These are phyloP conservation scores for Steinernema khuongi DNA, from an alignment of 1,140 invertebrate species.

Conservation along the genomic window DNA sequence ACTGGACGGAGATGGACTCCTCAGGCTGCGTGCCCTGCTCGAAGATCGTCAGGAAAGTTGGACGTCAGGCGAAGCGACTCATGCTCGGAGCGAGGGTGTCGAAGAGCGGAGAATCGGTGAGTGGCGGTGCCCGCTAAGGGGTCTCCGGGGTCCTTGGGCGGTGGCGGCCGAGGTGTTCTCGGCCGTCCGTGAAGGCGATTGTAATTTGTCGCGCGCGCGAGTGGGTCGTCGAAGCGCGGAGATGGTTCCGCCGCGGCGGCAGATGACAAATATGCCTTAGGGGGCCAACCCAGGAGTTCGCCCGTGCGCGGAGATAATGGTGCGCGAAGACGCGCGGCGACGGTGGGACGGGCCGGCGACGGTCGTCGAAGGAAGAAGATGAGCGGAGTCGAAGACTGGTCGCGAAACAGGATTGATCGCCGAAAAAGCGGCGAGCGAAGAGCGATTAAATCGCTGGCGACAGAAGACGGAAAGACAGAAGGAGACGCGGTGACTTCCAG, in stretches of 20 bases:
- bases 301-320: background rate
- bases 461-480: background rate
- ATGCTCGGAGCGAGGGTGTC: background rate
- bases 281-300: constrained; percentile 9
- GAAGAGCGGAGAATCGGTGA: background rate
- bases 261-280: constrained; percentile 10
- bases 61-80: background rate
- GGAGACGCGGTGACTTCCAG: constrained; percentile 1
- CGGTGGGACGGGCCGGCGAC: background rate
- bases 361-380: background rate
- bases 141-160: background rate
- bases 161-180: background rate
- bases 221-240: background rate
- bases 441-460: constrained; percentile 14
- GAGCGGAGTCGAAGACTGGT: background rate
- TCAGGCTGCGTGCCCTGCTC: constrained; percentile 1
- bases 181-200: background rate
- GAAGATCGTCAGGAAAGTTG: background rate
- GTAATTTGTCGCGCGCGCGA: background rate
- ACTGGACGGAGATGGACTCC: background rate
- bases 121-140: background rate
- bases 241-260: background rate
- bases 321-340: background rate
- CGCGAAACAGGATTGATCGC: background rate
- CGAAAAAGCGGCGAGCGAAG: constrained; percentile 8